Conservation (phyloP, 2,113 vertebrate genomes). For the Anolis sagrei region DNA sequence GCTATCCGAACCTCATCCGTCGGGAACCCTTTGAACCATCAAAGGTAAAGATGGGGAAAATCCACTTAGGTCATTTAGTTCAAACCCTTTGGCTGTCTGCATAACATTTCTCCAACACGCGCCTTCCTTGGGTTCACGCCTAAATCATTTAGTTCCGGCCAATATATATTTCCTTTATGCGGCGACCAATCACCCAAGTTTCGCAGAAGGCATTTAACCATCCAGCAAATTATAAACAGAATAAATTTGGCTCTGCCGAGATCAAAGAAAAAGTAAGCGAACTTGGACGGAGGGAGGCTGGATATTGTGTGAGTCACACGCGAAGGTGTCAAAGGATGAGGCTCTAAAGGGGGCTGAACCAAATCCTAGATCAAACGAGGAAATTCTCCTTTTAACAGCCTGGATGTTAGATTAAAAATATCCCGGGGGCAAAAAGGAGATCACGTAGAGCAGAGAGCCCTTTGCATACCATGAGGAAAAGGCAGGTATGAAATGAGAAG, state of each 20-base stretch:
- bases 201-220: slow-evolving; percentile 30
- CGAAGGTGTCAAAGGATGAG: neutral
- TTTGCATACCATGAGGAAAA: too few relatives aligned
- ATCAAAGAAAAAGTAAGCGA: slow-evolving; percentile 55
- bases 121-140: neutral
- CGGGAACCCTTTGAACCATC: slow-evolving; percentile 1
- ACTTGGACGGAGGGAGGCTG: slow-evolving; percentile 35
- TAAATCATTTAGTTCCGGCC: accelerated
- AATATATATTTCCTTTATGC: neutral
- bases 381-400: slow-evolving; percentile 28
- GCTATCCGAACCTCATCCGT: neutral
- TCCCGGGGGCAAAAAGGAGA: slow-evolving; percentile 16
- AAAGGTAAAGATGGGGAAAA: slow-evolving; percentile 49
- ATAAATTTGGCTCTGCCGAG: slow-evolving; percentile 50
- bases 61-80: neutral
- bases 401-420: slow-evolving; percentile 33
- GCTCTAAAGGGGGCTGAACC: slow-evolving; percentile 46
- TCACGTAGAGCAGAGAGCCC: neutral
- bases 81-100: neutral
- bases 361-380: slow-evolving; percentile 60
- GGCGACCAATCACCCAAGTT: slow-evolving; percentile 13
- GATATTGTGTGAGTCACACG: neutral
- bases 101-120: neutral
- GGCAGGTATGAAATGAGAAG: neutral
- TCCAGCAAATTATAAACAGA: slow-evolving; percentile 38